phyloP scores from a whole-genome alignment of 2,113 vertebrate species.

The Grus americana region DNA sequence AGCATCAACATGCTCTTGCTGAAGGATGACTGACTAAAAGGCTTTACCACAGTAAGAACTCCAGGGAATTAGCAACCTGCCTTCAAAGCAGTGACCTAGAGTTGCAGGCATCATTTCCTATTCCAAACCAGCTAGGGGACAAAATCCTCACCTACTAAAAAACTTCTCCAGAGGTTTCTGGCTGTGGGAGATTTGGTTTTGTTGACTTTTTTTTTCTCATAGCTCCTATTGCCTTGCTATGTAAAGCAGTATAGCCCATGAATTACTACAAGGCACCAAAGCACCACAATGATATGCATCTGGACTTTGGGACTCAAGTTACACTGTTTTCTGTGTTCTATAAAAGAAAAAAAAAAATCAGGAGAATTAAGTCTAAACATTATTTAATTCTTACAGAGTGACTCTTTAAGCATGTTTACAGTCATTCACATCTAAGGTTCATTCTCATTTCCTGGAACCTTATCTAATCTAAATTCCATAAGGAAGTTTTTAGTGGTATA shows the following conservation, averaged over 20 bases:
- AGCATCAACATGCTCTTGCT: not conserved
- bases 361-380: not conserved
- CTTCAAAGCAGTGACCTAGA: not conserved
- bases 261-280: not conserved
- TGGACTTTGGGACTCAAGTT: not conserved
- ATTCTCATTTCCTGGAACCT: conserved; percentile 25
- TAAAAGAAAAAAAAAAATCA: not conserved
- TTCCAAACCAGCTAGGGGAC: not conserved
- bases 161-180: not conserved
- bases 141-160: not conserved
- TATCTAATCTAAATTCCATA: conserved; percentile 40
- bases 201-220: not conserved
- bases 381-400: conserved; percentile 7
- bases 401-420: not conserved
- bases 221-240: not conserved
- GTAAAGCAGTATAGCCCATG: not conserved
- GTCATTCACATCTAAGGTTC: conserved; percentile 1
- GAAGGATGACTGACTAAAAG: not conserved
- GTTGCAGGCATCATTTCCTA: not conserved
- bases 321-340: not conserved
- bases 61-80: not conserved
- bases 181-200: not conserved
- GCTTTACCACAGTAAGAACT: not conserved
- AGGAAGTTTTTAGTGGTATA: conserved; percentile 7
- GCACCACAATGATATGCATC: not conserved